Evolutionary conservation across 35 echinoderm and acorn worm genomes (phyloP), one percentile per base, ranked within the genome.

Genomic region (Amphiura filiformis): DNA sequence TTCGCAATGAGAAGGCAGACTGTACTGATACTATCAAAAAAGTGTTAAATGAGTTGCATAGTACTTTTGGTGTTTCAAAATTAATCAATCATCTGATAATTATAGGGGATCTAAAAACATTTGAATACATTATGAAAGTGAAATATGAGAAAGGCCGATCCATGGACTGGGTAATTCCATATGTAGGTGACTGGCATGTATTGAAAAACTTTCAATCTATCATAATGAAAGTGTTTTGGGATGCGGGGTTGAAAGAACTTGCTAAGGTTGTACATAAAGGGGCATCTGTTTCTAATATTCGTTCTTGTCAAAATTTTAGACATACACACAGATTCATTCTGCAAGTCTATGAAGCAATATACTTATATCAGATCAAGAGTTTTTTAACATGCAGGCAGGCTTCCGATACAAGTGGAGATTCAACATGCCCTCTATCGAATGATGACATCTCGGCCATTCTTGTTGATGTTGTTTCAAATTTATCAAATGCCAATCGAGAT

Each of bases 121-220:
- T 84, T 47, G 77, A 92, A 7, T 38, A 88, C 34, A 1, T 95
- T 30, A 11, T 82, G 4, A 87, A 80, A 37, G 0, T 80, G 5
- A 80, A 80, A 26, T 12, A 22, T 80, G 34, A 80, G 35, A 3
- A 80, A 1, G 34, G 34, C 1, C 32, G 14, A 1, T 33, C 30
- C 88, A 76, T 88, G 15, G 49, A 57, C 9, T 95, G 93, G 93
- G 82, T 95, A 13, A 88, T 95, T n/a, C 89, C 93, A 14, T 95
- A 87, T 75, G 36, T 95, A 42, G 93, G 93, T 33, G 93, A 95
- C 78, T 95, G 93, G 93, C 93, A 95, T 81, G 42, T 91, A 9
- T 49, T 95, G 11, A 95, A 95, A 84, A 95, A 95, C 23, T 82
- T 30, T 39, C 93, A 92, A 39, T 17, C 37, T 5, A 64, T 91